phyloP scores from a whole-genome alignment of 2,113 vertebrate genomes.

The Rostratula benghalensis region DNA sequence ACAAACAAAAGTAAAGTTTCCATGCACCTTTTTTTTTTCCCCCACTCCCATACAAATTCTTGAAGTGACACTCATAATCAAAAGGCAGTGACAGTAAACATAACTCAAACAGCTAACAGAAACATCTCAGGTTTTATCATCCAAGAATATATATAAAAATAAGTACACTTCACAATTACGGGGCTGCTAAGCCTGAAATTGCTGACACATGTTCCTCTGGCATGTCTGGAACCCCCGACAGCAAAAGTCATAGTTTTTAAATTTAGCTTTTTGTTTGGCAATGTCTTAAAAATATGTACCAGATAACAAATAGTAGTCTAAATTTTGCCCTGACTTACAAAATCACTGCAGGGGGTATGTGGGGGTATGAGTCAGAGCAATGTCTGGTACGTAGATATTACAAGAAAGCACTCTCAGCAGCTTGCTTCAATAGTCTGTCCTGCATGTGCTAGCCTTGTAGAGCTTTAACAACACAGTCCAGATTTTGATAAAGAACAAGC shows the following conservation, averaged over 20 bases:
- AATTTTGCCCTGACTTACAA: constrained; percentile 27
- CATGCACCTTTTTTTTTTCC: not conserved
- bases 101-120: not conserved
- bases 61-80: not conserved
- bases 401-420: not conserved
- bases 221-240: not conserved
- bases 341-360: not conserved
- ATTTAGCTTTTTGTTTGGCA: constrained; percentile 39
- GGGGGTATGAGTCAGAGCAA: constrained; percentile 2
- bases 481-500: not conserved
- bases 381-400: not conserved
- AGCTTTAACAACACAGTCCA: not conserved
- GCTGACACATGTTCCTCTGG: constrained; percentile 27
- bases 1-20: not conserved
- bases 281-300: constrained; percentile 20
- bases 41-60: not conserved
- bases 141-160: not conserved
- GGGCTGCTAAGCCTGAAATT: not conserved
- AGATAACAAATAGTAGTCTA: not conserved
- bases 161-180: not conserved
- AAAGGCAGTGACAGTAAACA: not conserved
- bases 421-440: not conserved
- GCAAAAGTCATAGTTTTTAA: constrained; percentile 13
- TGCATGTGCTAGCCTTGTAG: not conserved
- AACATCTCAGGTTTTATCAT: not conserved